These are phyloP conservation scores for Corythoichthys haematopterus DNA, from an alignment of 2,113 vertebrate genomes.

Conservation along the genomic window DNA sequence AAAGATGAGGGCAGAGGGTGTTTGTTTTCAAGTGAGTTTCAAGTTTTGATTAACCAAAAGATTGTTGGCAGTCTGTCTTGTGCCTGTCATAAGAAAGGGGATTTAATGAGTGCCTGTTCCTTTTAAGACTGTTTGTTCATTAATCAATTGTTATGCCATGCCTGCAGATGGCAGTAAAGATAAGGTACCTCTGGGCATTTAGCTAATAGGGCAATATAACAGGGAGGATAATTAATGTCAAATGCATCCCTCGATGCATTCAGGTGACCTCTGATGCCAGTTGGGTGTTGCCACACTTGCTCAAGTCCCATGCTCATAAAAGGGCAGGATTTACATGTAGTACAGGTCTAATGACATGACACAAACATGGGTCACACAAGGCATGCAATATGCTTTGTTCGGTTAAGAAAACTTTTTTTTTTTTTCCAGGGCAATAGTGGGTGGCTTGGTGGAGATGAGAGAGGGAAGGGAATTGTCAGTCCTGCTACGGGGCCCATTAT, in stretches of 20 bases:
- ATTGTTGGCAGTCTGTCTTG: not conserved
- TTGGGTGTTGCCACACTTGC: constrained; percentile 18
- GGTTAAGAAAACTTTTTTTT: constrained; percentile 9
- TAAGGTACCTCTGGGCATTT: constrained; percentile 53
- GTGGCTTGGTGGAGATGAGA: constrained; percentile 6
- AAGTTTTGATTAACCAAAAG: constrained; percentile 1
- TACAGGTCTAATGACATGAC: constrained; percentile 14
- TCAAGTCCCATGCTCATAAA: constrained; percentile 30
- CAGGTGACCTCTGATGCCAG: constrained; percentile 60
- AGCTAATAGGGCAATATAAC: constrained; percentile 44
- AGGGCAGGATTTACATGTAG: constrained; percentile 46
- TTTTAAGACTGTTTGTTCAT: constrained; percentile 49
- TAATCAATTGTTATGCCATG: constrained; percentile 48
- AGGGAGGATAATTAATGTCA: constrained; percentile 35
- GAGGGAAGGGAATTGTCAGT: constrained; percentile 24
- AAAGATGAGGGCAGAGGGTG: constrained; percentile 9
- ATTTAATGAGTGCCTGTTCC: constrained; percentile 44
- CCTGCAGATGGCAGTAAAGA: constrained; percentile 65
- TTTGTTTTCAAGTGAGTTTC: not conserved
- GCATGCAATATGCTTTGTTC: constrained; percentile 6
- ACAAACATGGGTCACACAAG: constrained; percentile 14
- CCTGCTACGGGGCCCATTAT: constrained; percentile 46
- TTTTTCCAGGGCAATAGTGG: not conserved
- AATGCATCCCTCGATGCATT: constrained; percentile 46
- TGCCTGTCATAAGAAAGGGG: constrained; percentile 40